Percentiles rank a stretch among this genome's conserved stretches.
Evolutionary conservation across 2,797 vertebrate species (phyloP).

Genomic region (Lepilemur septentrionalis): DNA sequence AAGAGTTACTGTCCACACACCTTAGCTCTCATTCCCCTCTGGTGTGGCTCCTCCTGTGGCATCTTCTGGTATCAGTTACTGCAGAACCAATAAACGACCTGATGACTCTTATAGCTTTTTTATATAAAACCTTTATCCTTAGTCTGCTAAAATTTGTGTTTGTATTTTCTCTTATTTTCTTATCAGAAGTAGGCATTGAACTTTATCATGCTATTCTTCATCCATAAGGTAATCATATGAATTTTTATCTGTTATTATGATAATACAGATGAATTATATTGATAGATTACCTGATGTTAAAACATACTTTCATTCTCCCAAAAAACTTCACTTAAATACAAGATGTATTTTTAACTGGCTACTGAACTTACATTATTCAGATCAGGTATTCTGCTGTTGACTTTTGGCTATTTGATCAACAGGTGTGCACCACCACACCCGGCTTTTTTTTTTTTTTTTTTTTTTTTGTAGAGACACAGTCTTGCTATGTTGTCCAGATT

Average conservation of each 20-base stretch:
- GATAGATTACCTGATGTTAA: not conserved
- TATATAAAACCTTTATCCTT: not conserved
- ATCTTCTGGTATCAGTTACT: not conserved
- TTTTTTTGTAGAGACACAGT: too few species aligned
- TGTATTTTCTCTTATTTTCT: not conserved
- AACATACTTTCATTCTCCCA: not conserved
- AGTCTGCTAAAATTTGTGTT: not conserved
- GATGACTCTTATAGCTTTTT: not conserved
- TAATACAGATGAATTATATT: not conserved
- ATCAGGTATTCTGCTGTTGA: not conserved
- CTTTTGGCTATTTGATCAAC: not conserved
- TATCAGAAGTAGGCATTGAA: not conserved
- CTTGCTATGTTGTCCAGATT: too few species aligned
- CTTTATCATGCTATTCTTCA: not conserved
- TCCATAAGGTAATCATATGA: not conserved
- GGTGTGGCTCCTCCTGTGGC: not conserved
- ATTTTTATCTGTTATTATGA: not conserved
- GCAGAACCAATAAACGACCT: not conserved
- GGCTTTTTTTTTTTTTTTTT: too few species aligned
- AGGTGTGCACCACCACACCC: too few species aligned
- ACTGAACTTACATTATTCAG: not conserved
- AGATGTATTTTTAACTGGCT: not conserved
- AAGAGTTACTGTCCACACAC: not conserved
- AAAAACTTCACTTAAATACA: not conserved
- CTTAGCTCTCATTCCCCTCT: not conserved